These are phyloP conservation scores for Xiphophorus couchianus DNA, from an alignment of 2,113 vertebrate species.

Conservation along the genomic window DNA sequence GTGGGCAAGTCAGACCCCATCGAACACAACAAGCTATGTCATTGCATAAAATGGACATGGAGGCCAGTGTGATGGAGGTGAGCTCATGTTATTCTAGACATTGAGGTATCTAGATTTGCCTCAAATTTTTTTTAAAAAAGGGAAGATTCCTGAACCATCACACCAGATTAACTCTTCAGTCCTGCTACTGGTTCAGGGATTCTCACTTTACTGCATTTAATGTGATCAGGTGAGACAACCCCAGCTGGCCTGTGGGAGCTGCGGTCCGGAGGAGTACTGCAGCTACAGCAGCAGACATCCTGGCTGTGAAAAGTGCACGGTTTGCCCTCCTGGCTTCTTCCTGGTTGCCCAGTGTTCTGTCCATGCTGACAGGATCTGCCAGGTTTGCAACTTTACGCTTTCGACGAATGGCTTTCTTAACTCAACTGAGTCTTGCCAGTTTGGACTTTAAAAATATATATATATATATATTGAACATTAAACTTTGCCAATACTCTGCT, in stretches of 20 bases:
- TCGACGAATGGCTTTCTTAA: not conserved
- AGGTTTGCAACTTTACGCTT: slow-evolving; percentile 71
- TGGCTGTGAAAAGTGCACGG: slow-evolving; percentile 84
- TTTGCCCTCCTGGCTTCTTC: slow-evolving; percentile 88
- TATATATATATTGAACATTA: no score
- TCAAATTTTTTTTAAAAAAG: no score
- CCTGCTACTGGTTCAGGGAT: not conserved
- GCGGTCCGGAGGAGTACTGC: slow-evolving; percentile 86
- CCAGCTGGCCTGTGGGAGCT: slow-evolving; percentile 79
- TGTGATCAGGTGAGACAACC: slow-evolving; percentile 62
- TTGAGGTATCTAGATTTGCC: not conserved
- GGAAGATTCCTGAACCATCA: not conserved
- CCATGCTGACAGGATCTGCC: slow-evolving; percentile 86
- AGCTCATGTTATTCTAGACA: not conserved
- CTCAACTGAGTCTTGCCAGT: no score
- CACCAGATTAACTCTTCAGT: not conserved
- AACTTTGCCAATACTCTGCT: no score
- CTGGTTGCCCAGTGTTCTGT: slow-evolving; percentile 85
- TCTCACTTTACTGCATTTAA: not conserved
- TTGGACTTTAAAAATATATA: no score
- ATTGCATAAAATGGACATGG: slow-evolving; percentile 85
- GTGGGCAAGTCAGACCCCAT: slow-evolving; percentile 78
- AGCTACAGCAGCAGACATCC: slow-evolving; percentile 82
- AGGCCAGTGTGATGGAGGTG: slow-evolving; percentile 84
- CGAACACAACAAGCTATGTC: slow-evolving; percentile 84